Conservation (phyloP, 2,888 invertebrate species). For the Caenorhabditis drosophilae region DNA sequence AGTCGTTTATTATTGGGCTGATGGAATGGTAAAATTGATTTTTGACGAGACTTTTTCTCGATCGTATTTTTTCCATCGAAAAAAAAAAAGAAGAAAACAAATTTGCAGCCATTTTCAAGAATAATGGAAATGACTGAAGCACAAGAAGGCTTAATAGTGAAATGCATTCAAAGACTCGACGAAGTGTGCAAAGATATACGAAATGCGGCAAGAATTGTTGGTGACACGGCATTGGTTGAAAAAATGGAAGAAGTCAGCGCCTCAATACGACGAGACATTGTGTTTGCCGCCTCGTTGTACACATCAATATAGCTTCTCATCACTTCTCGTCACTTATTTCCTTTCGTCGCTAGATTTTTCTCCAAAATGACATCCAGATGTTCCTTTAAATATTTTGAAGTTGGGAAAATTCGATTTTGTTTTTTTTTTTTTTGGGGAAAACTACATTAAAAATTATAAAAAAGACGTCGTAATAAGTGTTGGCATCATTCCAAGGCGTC, state of each 20-base stretch:
- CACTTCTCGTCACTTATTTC: not conserved
- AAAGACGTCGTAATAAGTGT: no score
- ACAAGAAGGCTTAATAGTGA: constrained; percentile 95
- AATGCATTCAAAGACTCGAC: constrained; percentile 93
- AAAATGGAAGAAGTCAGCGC: constrained; percentile 90
- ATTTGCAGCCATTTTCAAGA: constrained; percentile 82
- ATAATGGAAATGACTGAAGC: constrained; percentile 90
- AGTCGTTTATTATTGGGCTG: constrained; percentile 95
- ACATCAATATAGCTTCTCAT: constrained; percentile 72
- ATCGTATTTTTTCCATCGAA: not conserved
- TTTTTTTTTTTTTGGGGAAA: constrained; percentile 1
- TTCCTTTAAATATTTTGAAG: not conserved
- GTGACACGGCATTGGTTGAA: constrained; percentile 85
- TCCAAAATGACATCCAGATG: no score
- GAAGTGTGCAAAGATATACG: constrained; percentile 87
- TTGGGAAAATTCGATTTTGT: not conserved
- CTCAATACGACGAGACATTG: constrained; percentile 93
- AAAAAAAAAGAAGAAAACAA: not conserved
- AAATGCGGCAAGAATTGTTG: constrained; percentile 89
- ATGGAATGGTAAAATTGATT: constrained; percentile 77
- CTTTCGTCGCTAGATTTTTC: not conserved
- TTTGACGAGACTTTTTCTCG: not conserved
- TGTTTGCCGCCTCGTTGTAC: constrained; percentile 94
- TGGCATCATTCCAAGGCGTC: no score
- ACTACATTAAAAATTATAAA: no score